These are phyloP conservation scores for Camptogramma bilineatum DNA, from an alignment of 2,888 invertebrate species.

Conservation along the genomic window DNA sequence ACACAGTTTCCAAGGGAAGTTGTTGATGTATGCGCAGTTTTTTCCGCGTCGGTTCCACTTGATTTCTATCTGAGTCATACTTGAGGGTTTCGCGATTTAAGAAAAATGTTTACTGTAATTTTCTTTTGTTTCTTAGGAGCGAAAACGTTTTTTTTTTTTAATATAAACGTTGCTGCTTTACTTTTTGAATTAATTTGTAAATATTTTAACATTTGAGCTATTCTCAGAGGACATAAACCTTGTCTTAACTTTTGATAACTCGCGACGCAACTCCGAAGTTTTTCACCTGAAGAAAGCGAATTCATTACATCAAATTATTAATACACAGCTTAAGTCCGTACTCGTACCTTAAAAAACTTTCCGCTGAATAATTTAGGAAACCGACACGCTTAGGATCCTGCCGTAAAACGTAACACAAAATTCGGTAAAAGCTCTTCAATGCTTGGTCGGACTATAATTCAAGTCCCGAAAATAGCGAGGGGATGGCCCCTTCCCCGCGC, in stretches of 20 bases:
- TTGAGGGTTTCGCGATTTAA: slow-evolving; percentile 14
- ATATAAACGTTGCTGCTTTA: neutral
- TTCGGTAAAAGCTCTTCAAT: slow-evolving; percentile 83
- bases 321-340: slow-evolving; percentile 59
- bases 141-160: neutral
- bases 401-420: slow-evolving; percentile 81
- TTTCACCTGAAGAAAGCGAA: slow-evolving; percentile 42
- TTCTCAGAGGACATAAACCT: slow-evolving; percentile 12
- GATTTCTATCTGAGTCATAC: slow-evolving; percentile 28
- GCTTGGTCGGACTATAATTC: slow-evolving; percentile 82
- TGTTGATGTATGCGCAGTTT: slow-evolving; percentile 33
- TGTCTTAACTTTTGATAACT: slow-evolving; percentile 13
- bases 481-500: slow-evolving; percentile 60
- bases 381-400: slow-evolving; percentile 73
- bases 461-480: slow-evolving; percentile 80
- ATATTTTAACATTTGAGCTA: slow-evolving; percentile 12
- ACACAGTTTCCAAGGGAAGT: slow-evolving; percentile 26
- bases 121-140: neutral
- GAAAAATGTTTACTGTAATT: slow-evolving; percentile 13
- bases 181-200: slow-evolving; percentile 9
- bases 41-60: slow-evolving; percentile 30
- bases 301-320: slow-evolving; percentile 59
- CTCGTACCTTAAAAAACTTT: slow-evolving; percentile 63
- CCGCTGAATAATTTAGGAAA: slow-evolving; percentile 75
- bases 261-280: slow-evolving; percentile 23